These are phyloP conservation scores for Noctua fimbriata DNA, from an alignment of 2,888 invertebrate genomes.

Conservation along the genomic window DNA sequence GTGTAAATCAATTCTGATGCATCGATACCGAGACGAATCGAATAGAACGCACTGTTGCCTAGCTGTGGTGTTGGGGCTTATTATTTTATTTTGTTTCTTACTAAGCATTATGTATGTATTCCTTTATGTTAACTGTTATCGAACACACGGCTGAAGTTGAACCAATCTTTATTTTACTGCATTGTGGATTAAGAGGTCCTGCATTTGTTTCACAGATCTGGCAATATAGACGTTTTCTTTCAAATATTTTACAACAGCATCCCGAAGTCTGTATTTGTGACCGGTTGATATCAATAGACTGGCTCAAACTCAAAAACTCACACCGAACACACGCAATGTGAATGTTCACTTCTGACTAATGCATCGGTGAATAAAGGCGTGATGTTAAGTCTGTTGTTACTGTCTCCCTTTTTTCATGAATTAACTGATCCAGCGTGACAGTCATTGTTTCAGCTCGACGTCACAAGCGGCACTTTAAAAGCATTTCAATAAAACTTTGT, in stretches of 20 bases:
- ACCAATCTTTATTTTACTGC: not conserved
- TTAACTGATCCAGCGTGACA: not conserved
- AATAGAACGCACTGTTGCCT: conserved; percentile 40
- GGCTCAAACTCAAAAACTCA: not conserved
- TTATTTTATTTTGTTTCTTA: not conserved
- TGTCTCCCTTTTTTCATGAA: not conserved
- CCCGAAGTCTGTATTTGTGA: not conserved
- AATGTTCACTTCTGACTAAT: not conserved
- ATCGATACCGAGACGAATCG: conserved; percentile 75
- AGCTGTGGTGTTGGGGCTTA: conserved; percentile 24
- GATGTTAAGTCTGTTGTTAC: not conserved
- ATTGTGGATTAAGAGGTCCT: not conserved
- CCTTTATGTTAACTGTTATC: not conserved
- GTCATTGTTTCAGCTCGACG: not conserved
- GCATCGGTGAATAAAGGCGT: not conserved
- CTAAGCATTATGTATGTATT: not conserved
- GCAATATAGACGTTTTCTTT: not conserved
- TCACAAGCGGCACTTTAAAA: conserved; percentile 32
- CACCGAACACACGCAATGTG: not conserved
- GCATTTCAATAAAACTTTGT: conserved; percentile 18
- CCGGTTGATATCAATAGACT: not conserved
- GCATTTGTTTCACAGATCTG: too few relatives aligned
- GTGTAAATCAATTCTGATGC: conserved; percentile 80
- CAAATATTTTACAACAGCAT: not conserved
- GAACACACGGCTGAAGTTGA: not conserved